phyloP scores from a whole-genome alignment of 2,113 vertebrate species.

The Madoqua kirkii region DNA sequence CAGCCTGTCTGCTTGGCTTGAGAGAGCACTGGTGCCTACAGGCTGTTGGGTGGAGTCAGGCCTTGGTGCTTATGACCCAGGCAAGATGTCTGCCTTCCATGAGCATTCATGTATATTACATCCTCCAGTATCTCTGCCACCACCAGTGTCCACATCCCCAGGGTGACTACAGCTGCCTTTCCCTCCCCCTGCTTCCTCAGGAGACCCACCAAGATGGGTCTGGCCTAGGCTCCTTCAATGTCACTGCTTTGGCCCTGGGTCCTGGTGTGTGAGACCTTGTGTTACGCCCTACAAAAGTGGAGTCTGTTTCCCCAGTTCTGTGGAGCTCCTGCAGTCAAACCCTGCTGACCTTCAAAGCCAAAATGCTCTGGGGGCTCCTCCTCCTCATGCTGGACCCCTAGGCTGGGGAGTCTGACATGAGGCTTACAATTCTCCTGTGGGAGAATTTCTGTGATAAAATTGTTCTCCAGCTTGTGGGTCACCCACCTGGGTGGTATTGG shows the following conservation, averaged over 20 bases:
- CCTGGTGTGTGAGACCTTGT: background rate
- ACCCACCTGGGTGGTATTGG: background rate
- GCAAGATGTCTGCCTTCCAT: background rate
- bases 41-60: background rate
- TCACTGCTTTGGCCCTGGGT: background rate
- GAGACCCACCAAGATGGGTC: background rate
- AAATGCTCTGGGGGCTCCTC: background rate
- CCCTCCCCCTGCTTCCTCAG: background rate
- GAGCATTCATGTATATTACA: background rate
- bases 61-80: background rate
- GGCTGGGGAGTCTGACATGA: background rate
- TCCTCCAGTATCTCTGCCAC: background rate
- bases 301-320: background rate
- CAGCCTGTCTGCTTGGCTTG: background rate
- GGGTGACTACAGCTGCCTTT: background rate
- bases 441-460: background rate
- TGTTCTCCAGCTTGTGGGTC: background rate
- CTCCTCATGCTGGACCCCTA: background rate
- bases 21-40: background rate
- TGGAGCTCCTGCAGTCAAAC: background rate
- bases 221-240: background rate
- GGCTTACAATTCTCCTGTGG: background rate
- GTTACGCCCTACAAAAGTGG: background rate
- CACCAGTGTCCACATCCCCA: background rate
- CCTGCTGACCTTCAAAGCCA: background rate